A percentile compares a stretch with the other conserved stretches of the same genome.
Conservation (phyloP, 2,113 vertebrate species). For the Phaetusa simplex region DNA sequence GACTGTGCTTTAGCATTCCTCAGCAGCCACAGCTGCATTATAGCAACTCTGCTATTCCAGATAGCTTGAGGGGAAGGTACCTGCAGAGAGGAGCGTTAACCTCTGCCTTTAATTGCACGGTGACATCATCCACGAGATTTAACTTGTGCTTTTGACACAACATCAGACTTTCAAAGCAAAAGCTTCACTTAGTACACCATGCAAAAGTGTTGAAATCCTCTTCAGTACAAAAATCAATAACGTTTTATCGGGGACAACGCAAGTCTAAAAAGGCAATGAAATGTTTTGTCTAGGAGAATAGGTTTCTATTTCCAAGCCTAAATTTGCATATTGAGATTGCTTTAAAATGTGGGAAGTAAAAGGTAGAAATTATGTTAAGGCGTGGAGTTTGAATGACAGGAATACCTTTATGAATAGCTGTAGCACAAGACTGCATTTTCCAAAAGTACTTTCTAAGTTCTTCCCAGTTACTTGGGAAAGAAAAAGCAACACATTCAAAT, state of each 20-base stretch:
- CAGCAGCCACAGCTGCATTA: constrained; percentile 3
- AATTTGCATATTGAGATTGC: not conserved
- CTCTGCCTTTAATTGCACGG: not conserved
- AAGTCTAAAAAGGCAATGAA: not conserved
- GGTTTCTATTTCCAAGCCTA: not conserved
- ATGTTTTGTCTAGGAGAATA: not conserved
- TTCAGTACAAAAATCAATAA: not conserved
- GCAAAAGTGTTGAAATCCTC: not conserved
- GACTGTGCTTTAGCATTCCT: not conserved
- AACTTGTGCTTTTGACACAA: not conserved
- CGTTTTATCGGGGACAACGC: not conserved
- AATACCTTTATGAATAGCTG: not conserved
- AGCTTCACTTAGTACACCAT: not conserved
- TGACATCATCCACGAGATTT: not conserved
- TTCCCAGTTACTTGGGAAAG: not conserved
- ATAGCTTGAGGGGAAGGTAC: not conserved
- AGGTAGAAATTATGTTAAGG: not conserved
- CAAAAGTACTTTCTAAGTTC: not conserved
- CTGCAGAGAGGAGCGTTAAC: not conserved
- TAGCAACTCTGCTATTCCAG: constrained; percentile 13
- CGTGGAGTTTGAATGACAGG: not conserved
- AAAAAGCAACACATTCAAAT: not conserved
- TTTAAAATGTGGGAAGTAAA: not conserved
- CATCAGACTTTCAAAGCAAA: not conserved
- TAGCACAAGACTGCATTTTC: not conserved